These are phyloP conservation scores for Lysandra coridon DNA, from an alignment of 2,888 invertebrate genomes.

Conservation along the genomic window DNA sequence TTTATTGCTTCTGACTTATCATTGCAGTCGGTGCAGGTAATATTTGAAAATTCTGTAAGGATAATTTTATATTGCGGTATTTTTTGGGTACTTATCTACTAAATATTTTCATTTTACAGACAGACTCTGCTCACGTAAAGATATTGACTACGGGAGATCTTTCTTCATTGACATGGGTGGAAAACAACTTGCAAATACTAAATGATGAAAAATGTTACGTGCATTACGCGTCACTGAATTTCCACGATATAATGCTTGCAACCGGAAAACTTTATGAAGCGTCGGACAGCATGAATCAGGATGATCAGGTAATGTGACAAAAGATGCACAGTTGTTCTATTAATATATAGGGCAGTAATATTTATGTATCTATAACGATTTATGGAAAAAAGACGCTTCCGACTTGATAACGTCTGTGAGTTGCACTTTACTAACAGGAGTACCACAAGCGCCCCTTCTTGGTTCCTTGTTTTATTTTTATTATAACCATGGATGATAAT, in stretches of 20 bases:
- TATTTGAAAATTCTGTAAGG: neutral
- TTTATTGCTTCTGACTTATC: neutral
- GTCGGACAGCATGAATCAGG: neutral
- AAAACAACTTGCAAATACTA: conserved; percentile 79
- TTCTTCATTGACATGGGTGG: conserved; percentile 95
- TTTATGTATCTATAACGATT: too few relatives aligned
- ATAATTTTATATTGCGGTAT: neutral
- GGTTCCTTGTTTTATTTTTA: neutral
- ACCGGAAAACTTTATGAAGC: conserved; percentile 80
- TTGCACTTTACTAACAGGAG: neutral
- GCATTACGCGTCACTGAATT: conserved; percentile 97
- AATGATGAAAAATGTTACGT: conserved; percentile 85
- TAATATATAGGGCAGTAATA: neutral
- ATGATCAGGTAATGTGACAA: neutral
- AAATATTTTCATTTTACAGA: conserved; percentile 65
- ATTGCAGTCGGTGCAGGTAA: neutral
- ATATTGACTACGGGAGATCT: conserved; percentile 96
- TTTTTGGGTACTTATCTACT: neutral
- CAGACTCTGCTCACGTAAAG: conserved; percentile 97
- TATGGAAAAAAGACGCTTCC: too few relatives aligned
- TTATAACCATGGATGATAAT: neutral
- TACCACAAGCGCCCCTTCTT: neutral
- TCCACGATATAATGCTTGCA: conserved; percentile 99
- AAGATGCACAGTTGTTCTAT: neutral
- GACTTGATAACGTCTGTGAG: neutral